Conservation (phyloP, 2,888 invertebrate genomes). For the Lottia gigantea region DNA sequence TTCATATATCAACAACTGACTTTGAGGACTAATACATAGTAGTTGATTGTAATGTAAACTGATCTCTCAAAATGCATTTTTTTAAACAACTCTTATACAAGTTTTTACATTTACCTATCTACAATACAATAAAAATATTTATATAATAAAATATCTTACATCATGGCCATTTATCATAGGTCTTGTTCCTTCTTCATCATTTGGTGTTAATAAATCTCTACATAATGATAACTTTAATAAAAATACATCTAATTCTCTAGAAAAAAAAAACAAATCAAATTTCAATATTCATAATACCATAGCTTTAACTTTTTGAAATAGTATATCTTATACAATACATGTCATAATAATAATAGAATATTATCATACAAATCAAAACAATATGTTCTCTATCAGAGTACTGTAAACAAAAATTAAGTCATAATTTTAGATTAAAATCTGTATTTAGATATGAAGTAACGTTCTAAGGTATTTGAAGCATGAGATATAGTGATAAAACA, state of each 20-base stretch:
- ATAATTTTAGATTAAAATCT: too few species aligned
- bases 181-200: conserved; percentile 31
- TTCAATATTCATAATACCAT: neutral
- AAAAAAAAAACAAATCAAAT: conserved; percentile 19
- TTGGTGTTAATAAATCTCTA: conserved; percentile 42
- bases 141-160: conserved; percentile 16
- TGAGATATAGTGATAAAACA: neutral
- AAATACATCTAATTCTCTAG: conserved; percentile 52
- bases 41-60: neutral
- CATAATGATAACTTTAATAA: conserved; percentile 44
- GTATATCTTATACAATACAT: too few species aligned
- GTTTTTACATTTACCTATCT: conserved; percentile 6
- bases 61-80: neutral
- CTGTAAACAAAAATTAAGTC: too few species aligned
- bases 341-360: too few species aligned
- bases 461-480: too few species aligned
- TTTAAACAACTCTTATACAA: too few species aligned
- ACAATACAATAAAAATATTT: too few species aligned
- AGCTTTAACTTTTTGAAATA: too few species aligned
- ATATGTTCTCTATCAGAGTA: too few species aligned
- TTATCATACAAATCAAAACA: too few species aligned
- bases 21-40: too few species aligned
- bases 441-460: too few species aligned
- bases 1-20: neutral
- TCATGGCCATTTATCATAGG: conserved; percentile 25